phyloP scores from a whole-genome alignment of 2,888 invertebrate genomes.

The Melangyna quadrimaculata region DNA sequence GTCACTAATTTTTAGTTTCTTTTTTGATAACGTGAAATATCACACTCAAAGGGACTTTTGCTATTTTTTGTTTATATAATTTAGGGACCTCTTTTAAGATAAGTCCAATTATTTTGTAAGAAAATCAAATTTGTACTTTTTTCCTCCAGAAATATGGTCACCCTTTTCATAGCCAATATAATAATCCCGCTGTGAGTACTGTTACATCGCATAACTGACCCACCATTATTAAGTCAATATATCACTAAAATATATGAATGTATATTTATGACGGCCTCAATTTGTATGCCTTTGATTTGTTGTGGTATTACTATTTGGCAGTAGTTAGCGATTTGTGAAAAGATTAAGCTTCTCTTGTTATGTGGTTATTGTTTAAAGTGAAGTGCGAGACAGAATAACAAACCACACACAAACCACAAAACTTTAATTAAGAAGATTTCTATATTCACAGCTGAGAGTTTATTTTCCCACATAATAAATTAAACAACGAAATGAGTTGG shows the following conservation, averaged over 20 bases:
- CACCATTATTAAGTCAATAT: background rate
- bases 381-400: background rate
- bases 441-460: background rate
- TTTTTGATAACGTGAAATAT: too few relatives aligned
- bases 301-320: background rate
- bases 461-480: conserved; percentile 1
- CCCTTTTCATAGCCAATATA: background rate
- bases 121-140: too few relatives aligned
- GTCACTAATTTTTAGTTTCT: too few relatives aligned
- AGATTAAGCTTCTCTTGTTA: background rate
- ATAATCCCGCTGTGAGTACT: background rate
- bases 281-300: conserved; percentile 8
- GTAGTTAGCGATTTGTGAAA: background rate
- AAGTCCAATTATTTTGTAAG: too few relatives aligned
- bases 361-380: conserved; percentile 10
- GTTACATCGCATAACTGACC: conserved; percentile 1
- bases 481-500: background rate
- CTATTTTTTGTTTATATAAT: too few relatives aligned
- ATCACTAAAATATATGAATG: background rate
- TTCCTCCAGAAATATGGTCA: background rate
- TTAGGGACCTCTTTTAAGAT: background rate
- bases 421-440: conserved; percentile 8
- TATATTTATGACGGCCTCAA: background rate
- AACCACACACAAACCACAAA: background rate
- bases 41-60: too few relatives aligned